Evolutionary conservation across 1,140 invertebrate genomes (phyloP).

Genomic region (Propsilocerus akamusi): DNA sequence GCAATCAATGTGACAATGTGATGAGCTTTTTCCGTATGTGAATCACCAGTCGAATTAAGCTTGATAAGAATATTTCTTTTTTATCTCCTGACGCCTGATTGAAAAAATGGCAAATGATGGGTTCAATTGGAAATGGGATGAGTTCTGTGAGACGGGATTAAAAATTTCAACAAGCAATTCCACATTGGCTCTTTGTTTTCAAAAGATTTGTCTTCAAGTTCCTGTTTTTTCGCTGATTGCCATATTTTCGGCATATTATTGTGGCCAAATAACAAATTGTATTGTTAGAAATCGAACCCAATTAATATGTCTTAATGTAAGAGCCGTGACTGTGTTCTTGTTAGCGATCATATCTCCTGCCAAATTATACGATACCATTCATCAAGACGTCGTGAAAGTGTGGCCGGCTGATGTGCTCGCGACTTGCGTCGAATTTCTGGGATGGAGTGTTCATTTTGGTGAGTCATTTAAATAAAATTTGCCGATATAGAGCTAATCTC

Average conservation of each 20-base stretch:
- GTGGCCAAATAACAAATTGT: conserved; percentile 37
- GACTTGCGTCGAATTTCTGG: conserved; percentile 40
- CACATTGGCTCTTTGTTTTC: conserved; percentile 64
- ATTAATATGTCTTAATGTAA: conserved; percentile 35
- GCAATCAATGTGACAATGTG: too few species aligned
- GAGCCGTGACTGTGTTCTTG: conserved; percentile 37
- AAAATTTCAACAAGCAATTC: conserved; percentile 37
- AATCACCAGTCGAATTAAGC: too few species aligned
- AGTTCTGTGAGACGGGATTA: conserved; percentile 45
- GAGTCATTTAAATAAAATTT: conserved; percentile 7
- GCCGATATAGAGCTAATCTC: not conserved
- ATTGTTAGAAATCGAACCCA: conserved; percentile 35
- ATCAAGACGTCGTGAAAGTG: conserved; percentile 22
- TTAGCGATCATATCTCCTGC: conserved; percentile 43
- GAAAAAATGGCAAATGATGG: not conserved
- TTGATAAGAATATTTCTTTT: too few species aligned
- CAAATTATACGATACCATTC: conserved; percentile 39
- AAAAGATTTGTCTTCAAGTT: conserved; percentile 51
- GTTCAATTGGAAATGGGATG: conserved; percentile 45
- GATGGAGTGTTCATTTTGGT: conserved; percentile 60
- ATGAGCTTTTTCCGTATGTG: too few species aligned
- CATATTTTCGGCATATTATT: conserved; percentile 53
- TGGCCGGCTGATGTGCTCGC: conserved; percentile 48
- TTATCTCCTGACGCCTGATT: too few species aligned
- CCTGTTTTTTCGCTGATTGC: conserved; percentile 50